phyloP scores from a whole-genome alignment of 2,113 vertebrate genomes.

The Noctilio leporinus region DNA sequence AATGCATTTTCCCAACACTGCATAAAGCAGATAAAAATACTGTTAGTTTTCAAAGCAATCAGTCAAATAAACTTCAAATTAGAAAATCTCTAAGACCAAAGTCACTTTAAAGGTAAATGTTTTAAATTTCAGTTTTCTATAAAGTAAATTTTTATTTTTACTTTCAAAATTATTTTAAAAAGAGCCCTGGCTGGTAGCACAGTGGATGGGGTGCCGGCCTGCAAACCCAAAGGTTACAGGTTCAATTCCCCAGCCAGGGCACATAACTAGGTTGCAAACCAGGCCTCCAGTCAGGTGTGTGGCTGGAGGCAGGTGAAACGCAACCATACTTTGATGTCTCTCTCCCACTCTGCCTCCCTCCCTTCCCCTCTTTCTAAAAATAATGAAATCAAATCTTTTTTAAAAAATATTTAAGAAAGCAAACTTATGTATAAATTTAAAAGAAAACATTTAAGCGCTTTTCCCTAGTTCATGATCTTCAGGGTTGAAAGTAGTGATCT shows the following conservation, averaged over 20 bases:
- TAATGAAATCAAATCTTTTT: too few relatives aligned
- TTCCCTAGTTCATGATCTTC: neutral
- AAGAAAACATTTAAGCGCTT: neutral
- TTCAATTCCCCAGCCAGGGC: too few relatives aligned
- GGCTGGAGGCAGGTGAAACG: too few relatives aligned
- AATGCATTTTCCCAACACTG: neutral
- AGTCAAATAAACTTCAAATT: neutral
- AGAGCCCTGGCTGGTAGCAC: too few relatives aligned
- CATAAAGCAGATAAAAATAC: neutral
- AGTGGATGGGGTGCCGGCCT: too few relatives aligned
- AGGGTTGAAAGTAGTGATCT: neutral
- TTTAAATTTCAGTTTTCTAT: neutral
- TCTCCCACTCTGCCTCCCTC: too few relatives aligned
- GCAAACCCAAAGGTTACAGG: too few relatives aligned
- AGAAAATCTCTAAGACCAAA: neutral
- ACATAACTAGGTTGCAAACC: too few relatives aligned
- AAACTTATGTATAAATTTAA: neutral
- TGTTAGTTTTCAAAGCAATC: neutral
- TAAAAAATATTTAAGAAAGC: too few relatives aligned
- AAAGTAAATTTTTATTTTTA: neutral
- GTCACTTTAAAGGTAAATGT: neutral
- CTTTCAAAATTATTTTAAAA: constrained; percentile 25
- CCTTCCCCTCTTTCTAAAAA: too few relatives aligned
- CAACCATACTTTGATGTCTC: too few relatives aligned
- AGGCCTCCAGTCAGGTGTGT: too few relatives aligned